A percentile compares a stretch with the other conserved stretches of the same genome.
Evolutionary conservation across 2,113 vertebrate species (phyloP).

Genomic region (Antechinus flavipes): DNA sequence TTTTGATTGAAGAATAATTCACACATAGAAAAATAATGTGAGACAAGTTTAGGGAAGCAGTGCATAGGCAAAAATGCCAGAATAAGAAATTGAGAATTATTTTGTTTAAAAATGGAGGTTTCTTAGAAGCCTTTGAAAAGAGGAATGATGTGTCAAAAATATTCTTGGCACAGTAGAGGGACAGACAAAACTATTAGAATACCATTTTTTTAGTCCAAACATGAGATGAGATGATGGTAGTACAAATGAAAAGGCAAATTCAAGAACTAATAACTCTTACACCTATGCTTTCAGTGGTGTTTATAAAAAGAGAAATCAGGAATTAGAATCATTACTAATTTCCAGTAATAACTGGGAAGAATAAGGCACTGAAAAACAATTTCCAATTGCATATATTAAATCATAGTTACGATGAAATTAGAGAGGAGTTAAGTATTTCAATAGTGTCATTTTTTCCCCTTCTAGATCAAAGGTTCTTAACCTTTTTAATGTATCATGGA

Average conservation of each 20-base stretch:
- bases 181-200: neutral
- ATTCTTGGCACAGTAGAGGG: neutral
- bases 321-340: conserved; percentile 47
- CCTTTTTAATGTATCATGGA: neutral
- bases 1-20: too few species aligned
- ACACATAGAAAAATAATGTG: too few species aligned
- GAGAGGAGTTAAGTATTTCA: neutral
- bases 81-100: too few species aligned
- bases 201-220: conserved; percentile 22
- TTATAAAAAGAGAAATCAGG: neutral
- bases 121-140: too few species aligned
- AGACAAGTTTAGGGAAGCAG: too few species aligned
- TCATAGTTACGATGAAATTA: neutral
- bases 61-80: too few species aligned
- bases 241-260: neutral
- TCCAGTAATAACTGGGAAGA: neutral
- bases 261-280: neutral
- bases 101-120: too few species aligned
- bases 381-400: neutral
- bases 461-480: neutral
- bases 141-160: too few species aligned
- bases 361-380: neutral
- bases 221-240: conserved; percentile 6
- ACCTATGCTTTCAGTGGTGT: conserved; percentile 11
- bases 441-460: neutral